These are phyloP conservation scores for Morpho deidamia DNA, from an alignment of 2,888 invertebrate genomes.

Conservation along the genomic window DNA sequence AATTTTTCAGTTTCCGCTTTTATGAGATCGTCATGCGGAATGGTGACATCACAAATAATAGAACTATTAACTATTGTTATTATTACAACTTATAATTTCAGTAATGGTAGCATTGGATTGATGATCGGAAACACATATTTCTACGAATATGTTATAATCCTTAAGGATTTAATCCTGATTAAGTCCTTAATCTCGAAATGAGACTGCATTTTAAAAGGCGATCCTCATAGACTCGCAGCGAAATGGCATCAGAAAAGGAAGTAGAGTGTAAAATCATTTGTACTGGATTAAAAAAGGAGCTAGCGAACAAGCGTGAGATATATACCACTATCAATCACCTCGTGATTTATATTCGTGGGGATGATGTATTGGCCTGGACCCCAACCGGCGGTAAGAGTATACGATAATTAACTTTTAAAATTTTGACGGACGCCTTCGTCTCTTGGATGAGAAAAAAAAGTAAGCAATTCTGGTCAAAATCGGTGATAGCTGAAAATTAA, in stretches of 20 bases:
- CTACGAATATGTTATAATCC: too few relatives aligned
- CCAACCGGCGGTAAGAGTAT: constrained; percentile 59
- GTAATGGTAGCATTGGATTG: too few relatives aligned
- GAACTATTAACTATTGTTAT: too few relatives aligned
- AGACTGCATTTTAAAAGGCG: too few relatives aligned
- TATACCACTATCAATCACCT: constrained; percentile 71
- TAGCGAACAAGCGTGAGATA: constrained; percentile 71
- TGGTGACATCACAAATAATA: too few relatives aligned
- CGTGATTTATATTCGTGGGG: constrained; percentile 71
- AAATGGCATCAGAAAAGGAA: constrained; percentile 55
- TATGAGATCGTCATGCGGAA: too few relatives aligned
- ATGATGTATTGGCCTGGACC: constrained; percentile 65
- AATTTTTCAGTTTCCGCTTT: too few relatives aligned
- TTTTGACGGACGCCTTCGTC: constrained; percentile 71
- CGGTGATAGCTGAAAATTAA: too few relatives aligned
- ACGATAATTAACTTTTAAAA: constrained; percentile 76
- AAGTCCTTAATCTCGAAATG: too few relatives aligned
- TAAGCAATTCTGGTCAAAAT: constrained; percentile 13
- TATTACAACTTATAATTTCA: too few relatives aligned
- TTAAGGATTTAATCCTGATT: too few relatives aligned
- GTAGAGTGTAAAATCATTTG: constrained; percentile 75
- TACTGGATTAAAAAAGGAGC: constrained; percentile 75
- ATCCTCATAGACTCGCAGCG: constrained; percentile 53
- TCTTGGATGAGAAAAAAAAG: constrained; percentile 29
- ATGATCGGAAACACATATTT: too few relatives aligned